Evolutionary conservation across 2,113 vertebrate species (phyloP), one percentile per base, ranked within the genome.

Genomic region (Platysternon megacephalum): DNA sequence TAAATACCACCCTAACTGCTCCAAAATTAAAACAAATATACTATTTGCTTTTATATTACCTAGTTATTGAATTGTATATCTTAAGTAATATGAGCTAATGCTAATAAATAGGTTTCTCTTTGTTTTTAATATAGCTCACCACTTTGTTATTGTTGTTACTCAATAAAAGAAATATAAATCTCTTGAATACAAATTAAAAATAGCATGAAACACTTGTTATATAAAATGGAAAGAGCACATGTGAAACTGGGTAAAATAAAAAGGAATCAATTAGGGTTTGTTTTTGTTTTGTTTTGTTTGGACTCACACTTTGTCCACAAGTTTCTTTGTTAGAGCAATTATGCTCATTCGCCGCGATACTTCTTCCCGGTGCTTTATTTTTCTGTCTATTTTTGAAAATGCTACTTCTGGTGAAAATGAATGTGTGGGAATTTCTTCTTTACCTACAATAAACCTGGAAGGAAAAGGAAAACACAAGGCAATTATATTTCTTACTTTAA

Each of bases 391-490:
- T 97, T 97, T 98, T 22, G 96, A 39, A 95, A 98, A 98, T 3
- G 86, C 92, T 58, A 95, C 88, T 92, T 99, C 99, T 76, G 98
- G 97, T 84, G 96, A 93, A 81, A 97, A 97, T 6, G 98, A 98
- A 95, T 99, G 99, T 95, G 98, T 98, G 29, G 99, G 99, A 82
- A 99, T 99, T 98, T 99, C 99, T 98, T 99, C 99, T 94, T 99
- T 99, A 13, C 99, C 99, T 53, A 99, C 98, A 94, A 99, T 99
- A 97, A 99, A 99, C 95, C 99, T 99, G 96, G 76, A 94, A 90
- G 44, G 90, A 90, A 95, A 81, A 96, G 88, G 2, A 82, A 19
- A 95, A 3, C 3, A 88, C 76, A 48, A 80, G n/a, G 68, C 32
- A 74, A 79, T 94, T 76, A 28, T 6, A 52, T 49, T 8, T 86